These are phyloP conservation scores for Cheilosia variabilis DNA, from an alignment of 2,888 invertebrate species.

Conservation along the genomic window DNA sequence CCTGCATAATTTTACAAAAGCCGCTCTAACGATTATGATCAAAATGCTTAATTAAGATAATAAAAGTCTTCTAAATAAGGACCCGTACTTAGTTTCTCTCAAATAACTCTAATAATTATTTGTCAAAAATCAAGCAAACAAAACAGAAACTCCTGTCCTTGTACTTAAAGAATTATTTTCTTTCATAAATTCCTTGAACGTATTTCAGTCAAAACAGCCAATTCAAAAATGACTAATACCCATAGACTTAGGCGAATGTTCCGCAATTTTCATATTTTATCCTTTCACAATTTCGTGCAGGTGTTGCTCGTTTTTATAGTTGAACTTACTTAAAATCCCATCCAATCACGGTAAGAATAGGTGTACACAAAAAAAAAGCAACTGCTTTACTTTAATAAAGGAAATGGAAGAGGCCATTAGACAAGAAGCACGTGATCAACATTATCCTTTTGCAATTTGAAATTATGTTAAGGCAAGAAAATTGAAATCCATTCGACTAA, in stretches of 20 bases:
- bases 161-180: too few relatives aligned
- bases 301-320: conserved; percentile 17
- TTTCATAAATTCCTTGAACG: too few relatives aligned
- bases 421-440: conserved; percentile 34
- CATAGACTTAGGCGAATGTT: not conserved
- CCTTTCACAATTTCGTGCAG: not conserved
- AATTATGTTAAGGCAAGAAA: conserved; percentile 34
- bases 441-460: conserved; percentile 56
- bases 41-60: too few relatives aligned
- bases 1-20: too few relatives aligned
- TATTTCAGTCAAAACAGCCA: too few relatives aligned
- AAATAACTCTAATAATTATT: too few relatives aligned
- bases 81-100: too few relatives aligned
- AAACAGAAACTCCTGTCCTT: too few relatives aligned
- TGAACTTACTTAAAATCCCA: conserved; percentile 11
- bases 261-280: not conserved
- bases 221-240: too few relatives aligned
- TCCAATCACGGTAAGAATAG: conserved; percentile 19
- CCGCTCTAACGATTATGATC: too few relatives aligned
- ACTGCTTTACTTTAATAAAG: conserved; percentile 28
- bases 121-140: too few relatives aligned
- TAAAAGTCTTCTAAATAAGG: too few relatives aligned
- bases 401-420: conserved; percentile 39
- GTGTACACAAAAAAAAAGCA: conserved; percentile 30
- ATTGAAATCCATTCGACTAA: conserved; percentile 32